A percentile compares a stretch with the other conserved stretches of the same genome.
Conservation (phyloP, 53 echinoderm and acorn worm genomes). For the Holothuria scabra region DNA sequence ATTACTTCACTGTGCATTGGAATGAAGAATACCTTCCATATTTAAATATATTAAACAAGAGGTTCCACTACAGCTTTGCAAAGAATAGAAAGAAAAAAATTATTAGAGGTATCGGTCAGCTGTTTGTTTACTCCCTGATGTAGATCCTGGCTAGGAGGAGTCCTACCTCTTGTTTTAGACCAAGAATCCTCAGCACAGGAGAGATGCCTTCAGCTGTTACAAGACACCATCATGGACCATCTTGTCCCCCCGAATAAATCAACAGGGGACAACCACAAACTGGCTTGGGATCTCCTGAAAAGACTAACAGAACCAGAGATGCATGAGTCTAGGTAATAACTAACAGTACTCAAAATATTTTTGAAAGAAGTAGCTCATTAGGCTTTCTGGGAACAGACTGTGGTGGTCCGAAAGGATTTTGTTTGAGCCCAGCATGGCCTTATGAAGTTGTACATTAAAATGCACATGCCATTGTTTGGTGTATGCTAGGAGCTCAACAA, state of each 20-base stretch:
- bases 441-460: too few relatives aligned
- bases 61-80: neutral
- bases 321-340: constrained; percentile 31
- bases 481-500: too few relatives aligned
- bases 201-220: constrained; percentile 74
- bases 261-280: constrained; percentile 19
- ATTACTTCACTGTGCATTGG: neutral
- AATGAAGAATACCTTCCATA: neutral
- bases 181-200: constrained; percentile 83
- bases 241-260: constrained; percentile 17
- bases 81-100: too few relatives aligned
- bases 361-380: too few relatives aligned
- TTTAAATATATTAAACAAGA: neutral
- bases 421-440: too few relatives aligned
- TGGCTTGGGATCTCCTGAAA: constrained; percentile 73
- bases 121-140: neutral
- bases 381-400: too few relatives aligned
- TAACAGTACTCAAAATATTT: too few relatives aligned
- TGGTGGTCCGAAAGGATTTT: too few relatives aligned
- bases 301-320: constrained; percentile 55
- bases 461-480: too few relatives aligned
- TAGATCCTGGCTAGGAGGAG: constrained; percentile 85
- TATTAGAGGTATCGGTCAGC: neutral
- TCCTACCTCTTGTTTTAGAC: constrained; percentile 81
- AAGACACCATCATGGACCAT: constrained; percentile 37